Base-by-base conservation (phyloP, 2,888 invertebrate species). In the Eilema caniola region DNA sequence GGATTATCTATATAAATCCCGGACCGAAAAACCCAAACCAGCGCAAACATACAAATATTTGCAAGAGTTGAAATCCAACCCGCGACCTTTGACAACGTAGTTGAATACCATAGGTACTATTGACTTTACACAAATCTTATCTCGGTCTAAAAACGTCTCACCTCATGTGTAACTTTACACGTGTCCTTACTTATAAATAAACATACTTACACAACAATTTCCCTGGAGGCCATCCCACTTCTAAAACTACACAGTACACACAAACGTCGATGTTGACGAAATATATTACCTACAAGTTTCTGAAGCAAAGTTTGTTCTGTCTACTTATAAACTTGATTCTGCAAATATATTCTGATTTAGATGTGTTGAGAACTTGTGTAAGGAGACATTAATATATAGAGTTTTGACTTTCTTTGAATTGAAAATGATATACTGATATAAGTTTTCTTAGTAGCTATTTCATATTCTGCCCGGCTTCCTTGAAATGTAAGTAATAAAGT, bases 141-240 rank as follows among this genome's bases (percentile, higher is more conserved):
- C 7, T 24, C 1, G 14, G 16, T 41, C 16, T 16, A 41, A 41
- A 41, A 37, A 3, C 33, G 8, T n/a, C n/a, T 53, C n/a, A 53
- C 53, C 53, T 53, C n/a, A n/a, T n/a, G 53, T 53, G n/a, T 53
- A 53, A 53, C n/a, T 2, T 53, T n/a, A n/a, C 53, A 47, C 20
- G 53, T 53, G 53, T 53, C 53, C 53, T 53, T n/a, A 53, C n/a
- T 53, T 53, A 53, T 53, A 53, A 53, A 60, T 60, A 60, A 60
- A 60, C 60, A 28, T 16, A n/a, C n/a, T n/a, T n/a, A 28, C 28
- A 16, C 25, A 28, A 8, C 28, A 0, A 53, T 28, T 28, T 8
- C 28, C 28, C 59, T 60, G 20, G 28, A 60, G 25, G 20, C 20
- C 60, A 5, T 10, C 16, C 28, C 25, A n/a, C 60, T 20, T 60